Percentiles rank a stretch among this genome's conserved stretches.
Evolutionary conservation across 2,888 invertebrate genomes (phyloP).

Genomic region (Morpho helenor): DNA sequence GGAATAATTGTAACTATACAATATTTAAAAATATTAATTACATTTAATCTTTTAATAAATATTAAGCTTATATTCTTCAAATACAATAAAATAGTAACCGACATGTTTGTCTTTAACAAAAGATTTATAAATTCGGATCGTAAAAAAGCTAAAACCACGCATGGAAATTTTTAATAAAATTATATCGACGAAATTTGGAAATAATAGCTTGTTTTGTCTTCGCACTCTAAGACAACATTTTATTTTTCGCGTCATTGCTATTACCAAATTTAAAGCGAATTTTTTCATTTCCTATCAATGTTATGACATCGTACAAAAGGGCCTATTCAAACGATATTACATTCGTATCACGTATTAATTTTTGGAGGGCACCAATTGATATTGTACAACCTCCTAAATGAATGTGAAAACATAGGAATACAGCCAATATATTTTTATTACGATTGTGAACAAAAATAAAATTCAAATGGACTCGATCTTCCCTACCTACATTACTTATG

Average conservation of each 20-base stretch:
- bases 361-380: slow-evolving; percentile 26
- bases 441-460: slow-evolving; percentile 11
- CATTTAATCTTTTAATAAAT: too few relatives aligned
- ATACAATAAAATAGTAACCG: too few relatives aligned
- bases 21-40: too few relatives aligned
- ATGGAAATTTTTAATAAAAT: too few relatives aligned
- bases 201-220: too few relatives aligned
- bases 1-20: too few relatives aligned
- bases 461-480: slow-evolving; percentile 7
- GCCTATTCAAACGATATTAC: slow-evolving; percentile 20
- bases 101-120: too few relatives aligned
- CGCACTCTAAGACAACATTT: not conserved
- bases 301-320: slow-evolving; percentile 22
- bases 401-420: slow-evolving; percentile 21
- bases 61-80: too few relatives aligned
- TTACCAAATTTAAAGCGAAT: slow-evolving; percentile 17
- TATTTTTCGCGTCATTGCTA: slow-evolving; percentile 8
- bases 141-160: too few relatives aligned
- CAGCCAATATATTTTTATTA: slow-evolving; percentile 17
- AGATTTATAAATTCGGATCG: too few relatives aligned
- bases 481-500: slow-evolving; percentile 6
- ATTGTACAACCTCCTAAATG: slow-evolving; percentile 24
- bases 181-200: too few relatives aligned
- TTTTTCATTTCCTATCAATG: slow-evolving; percentile 18
- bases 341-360: slow-evolving; percentile 28